Evolutionary conservation across 1,140 invertebrate species (phyloP).

Genomic region (Bombus consobrinus): DNA sequence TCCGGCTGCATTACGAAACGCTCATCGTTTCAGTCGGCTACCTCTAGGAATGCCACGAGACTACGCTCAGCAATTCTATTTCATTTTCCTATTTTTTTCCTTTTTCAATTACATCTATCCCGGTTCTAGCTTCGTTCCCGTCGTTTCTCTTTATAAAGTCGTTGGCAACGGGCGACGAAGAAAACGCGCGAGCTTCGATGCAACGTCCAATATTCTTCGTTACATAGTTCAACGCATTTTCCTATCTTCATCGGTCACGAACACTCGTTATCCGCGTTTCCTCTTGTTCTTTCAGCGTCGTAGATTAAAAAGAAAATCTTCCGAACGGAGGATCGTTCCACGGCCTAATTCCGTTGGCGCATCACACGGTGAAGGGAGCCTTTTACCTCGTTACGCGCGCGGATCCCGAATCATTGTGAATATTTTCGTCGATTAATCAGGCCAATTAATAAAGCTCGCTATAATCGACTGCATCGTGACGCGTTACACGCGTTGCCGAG

Average conservation of each 20-base stretch:
- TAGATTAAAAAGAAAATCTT: not conserved
- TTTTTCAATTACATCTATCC: not conserved
- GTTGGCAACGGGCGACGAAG: not conserved
- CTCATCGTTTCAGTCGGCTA: constrained; percentile 37
- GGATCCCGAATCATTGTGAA: not conserved
- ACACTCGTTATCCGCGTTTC: not conserved
- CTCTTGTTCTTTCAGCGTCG: not conserved
- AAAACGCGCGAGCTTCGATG: no score
- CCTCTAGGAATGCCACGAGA: constrained; percentile 18
- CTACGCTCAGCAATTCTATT: not conserved
- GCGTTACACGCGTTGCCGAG: not conserved
- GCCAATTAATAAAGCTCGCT: constrained; percentile 9
- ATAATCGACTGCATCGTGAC: not conserved
- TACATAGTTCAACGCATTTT: no score
- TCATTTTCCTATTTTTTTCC: constrained; percentile 22
- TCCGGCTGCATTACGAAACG: constrained; percentile 47
- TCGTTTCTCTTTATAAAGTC: not conserved
- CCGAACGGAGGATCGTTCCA: constrained; percentile 1
- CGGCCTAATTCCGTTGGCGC: constrained; percentile 11
- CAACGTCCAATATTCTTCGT: no score
- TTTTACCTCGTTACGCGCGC: constrained; percentile 4
- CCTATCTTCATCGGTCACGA: not conserved
- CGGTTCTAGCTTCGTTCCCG: no score
- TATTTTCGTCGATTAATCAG: constrained; percentile 26
- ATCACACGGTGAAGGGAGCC: constrained; percentile 11